Evolutionary conservation across 2,888 invertebrate genomes (phyloP).

Genomic region (Esperia sulphurella): DNA sequence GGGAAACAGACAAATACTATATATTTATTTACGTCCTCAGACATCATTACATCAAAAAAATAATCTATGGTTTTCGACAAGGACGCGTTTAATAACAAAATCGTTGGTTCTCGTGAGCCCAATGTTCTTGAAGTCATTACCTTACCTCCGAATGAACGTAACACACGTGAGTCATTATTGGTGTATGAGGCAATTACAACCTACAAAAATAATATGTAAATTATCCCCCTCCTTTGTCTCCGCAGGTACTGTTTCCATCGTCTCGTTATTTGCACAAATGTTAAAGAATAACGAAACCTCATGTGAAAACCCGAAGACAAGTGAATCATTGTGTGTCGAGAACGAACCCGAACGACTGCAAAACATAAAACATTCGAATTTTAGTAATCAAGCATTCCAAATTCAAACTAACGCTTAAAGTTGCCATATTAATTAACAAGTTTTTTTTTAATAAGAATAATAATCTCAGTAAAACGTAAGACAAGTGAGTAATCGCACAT

Average conservation of each 20-base stretch:
- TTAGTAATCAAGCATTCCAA: constrained; percentile 65
- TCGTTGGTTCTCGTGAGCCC: background rate
- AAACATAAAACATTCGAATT: constrained; percentile 28
- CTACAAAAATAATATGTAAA: constrained; percentile 47
- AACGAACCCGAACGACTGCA: constrained; percentile 41
- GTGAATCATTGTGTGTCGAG: constrained; percentile 37
- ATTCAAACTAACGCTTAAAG: constrained; percentile 54
- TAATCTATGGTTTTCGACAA: background rate
- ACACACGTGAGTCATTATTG: constrained; percentile 43
- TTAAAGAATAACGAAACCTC: constrained; percentile 38
- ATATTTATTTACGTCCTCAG: no score
- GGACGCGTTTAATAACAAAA: background rate
- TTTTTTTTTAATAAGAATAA: constrained; percentile 24
- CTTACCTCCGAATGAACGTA: background rate
- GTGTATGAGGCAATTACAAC: constrained; percentile 42
- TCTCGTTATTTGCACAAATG: constrained; percentile 67
- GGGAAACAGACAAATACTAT: no score
- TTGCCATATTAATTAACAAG: constrained; percentile 69
- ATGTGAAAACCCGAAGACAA: constrained; percentile 50
- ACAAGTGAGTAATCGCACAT: constrained; percentile 41
- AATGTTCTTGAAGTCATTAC: background rate
- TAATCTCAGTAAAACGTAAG: constrained; percentile 25
- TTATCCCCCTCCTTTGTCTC: constrained; percentile 47
- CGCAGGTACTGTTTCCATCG: constrained; percentile 45
- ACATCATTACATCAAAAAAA: no score